Evolutionary conservation across 1,140 invertebrate species (phyloP), one percentile per base, ranked within the genome.

Genomic region (Daktulosphaira vitifoliae): DNA sequence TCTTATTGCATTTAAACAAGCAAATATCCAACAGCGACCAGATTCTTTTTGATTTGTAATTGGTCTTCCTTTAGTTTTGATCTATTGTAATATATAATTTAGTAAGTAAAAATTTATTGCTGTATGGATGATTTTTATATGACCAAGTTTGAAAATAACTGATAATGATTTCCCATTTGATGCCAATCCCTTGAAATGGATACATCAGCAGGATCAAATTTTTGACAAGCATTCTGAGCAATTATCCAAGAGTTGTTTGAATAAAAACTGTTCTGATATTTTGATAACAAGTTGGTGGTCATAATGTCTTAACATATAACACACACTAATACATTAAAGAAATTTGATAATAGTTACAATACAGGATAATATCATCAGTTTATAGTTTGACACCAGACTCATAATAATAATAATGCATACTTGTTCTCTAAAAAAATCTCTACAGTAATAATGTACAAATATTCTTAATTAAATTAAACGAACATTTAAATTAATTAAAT

Each of bases 21-120:
- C 89, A 77, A 92, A 95, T 23, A 93, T 77, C 92, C 91, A 94
- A 74, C 91, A 94, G 33, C 90, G 78, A 0, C 90, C 90, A 6
- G 86, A 85, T 69, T 79, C 84, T 71, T 89, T 91, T 73, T 94
- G 91, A 74, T 92, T 87, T 1, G 89, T 90, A 18, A 92, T 78
- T 15, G 92, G 92, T 71, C 92, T 92, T 11, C 82, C 89, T 76
- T 94, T 90, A n/a, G 73, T 76, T 67, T 89, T 86, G 65, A 92
- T 78, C 83, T 86, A 65, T 5, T 38, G 8, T 50, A 18, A 51
- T 15, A 48, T 54, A 65, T 53, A 38, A n/a, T n/a, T n/a, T n/a
- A n/a, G n/a, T n/a, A n/a, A n/a, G n/a, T n/a, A n/a, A n/a, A n/a
- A n/a, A n/a, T n/a, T n/a, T n/a, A n/a, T 48, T 42, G 15, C 8